These are phyloP conservation scores for Epizoanthus rinbou DNA, from an alignment of 92 coral and sea anemone genomes.

Conservation along the genomic window DNA sequence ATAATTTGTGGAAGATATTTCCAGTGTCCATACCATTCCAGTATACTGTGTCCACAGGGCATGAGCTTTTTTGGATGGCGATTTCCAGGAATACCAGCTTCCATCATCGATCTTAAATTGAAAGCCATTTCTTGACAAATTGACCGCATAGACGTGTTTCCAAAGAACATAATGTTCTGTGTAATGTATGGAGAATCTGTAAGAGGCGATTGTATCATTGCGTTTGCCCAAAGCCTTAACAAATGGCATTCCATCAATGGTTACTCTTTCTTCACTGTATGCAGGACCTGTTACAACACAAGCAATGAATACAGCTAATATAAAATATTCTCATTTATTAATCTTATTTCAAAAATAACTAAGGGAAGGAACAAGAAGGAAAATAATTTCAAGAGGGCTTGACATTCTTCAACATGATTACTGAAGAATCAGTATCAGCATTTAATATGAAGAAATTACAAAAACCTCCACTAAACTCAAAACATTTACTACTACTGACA, in stretches of 20 bases:
- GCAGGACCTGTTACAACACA: slow-evolving; percentile 77
- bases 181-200: slow-evolving; percentile 59
- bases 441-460: too few relatives aligned
- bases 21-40: slow-evolving; percentile 46
- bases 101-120: slow-evolving; percentile 73
- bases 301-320: too few relatives aligned
- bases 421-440: too few relatives aligned
- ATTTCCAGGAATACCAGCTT: slow-evolving; percentile 66
- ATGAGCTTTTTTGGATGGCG: slow-evolving; percentile 33
- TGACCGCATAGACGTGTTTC: slow-evolving; percentile 63
- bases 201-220: slow-evolving; percentile 66
- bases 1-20: background rate
- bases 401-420: too few relatives aligned
- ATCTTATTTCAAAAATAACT: too few relatives aligned
- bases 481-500: too few relatives aligned
- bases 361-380: too few relatives aligned
- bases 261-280: slow-evolving; percentile 47
- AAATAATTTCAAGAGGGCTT: too few relatives aligned
- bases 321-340: too few relatives aligned
- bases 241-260: slow-evolving; percentile 7
- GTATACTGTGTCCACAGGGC: slow-evolving; percentile 71
- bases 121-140: slow-evolving; percentile 56
- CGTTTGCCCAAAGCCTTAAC: slow-evolving; percentile 66
- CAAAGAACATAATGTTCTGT: slow-evolving; percentile 72
- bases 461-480: too few relatives aligned